phyloP scores from a whole-genome alignment of 2,113 vertebrate species.

The Petaurus breviceps region DNA sequence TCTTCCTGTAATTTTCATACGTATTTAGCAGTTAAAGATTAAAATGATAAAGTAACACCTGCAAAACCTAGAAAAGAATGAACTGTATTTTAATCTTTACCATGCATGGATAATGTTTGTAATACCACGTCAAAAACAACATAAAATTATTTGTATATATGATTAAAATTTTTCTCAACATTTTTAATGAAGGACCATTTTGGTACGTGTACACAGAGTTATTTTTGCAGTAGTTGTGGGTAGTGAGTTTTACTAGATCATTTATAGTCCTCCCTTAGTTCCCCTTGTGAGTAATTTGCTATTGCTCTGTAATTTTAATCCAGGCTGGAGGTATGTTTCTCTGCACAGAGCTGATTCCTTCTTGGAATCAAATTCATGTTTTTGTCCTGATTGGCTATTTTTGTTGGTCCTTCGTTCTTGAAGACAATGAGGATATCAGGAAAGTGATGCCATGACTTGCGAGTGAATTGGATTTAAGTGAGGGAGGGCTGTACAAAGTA shows the following conservation, averaged over 20 bases:
- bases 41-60: conserved; percentile 14
- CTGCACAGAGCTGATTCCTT: conserved; percentile 5
- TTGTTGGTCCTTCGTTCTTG: no score
- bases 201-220: not conserved
- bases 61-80: not conserved
- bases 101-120: rapidly evolving
- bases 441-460: no score
- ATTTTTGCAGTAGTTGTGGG: not conserved
- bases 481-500: no score
- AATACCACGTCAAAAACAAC: not conserved
- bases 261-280: not conserved
- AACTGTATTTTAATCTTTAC: conserved; percentile 23
- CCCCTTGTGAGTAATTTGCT: not conserved
- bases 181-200: not conserved
- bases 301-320: conserved; percentile 15
- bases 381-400: not conserved
- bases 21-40: not conserved
- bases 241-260: not conserved
- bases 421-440: no score
- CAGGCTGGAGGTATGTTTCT: conserved; percentile 15
- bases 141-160: not conserved
- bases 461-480: no score
- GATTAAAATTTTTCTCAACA: not conserved
- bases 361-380: not conserved
- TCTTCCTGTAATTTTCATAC: not conserved